phyloP scores from a whole-genome alignment of 2,888 invertebrate genomes.

The Chalcosyrphus nemorum region DNA sequence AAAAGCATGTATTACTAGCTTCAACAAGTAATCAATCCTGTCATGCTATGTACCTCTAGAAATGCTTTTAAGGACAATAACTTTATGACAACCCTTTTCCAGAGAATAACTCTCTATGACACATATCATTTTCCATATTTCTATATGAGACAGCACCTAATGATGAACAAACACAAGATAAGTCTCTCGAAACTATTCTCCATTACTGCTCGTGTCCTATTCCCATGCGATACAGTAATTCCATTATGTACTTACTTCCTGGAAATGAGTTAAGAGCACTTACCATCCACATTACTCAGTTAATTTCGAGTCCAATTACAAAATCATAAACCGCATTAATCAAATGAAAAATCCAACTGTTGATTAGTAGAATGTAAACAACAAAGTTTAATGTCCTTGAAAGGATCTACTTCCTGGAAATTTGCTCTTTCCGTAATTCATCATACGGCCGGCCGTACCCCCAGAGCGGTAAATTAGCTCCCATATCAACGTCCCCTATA shows the following conservation, averaged over 20 bases:
- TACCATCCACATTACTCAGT: not conserved
- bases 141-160: not conserved
- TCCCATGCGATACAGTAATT: not conserved
- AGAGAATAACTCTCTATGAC: not conserved
- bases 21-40: too few species aligned
- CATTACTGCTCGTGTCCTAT: too few species aligned
- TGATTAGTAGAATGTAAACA: constrained; percentile 31
- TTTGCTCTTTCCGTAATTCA: constrained; percentile 37
- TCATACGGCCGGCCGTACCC: constrained; percentile 30
- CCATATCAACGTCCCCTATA: constrained; percentile 24
- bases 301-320: constrained; percentile 31
- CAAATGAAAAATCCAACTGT: constrained; percentile 52
- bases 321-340: constrained; percentile 54
- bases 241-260: not conserved
- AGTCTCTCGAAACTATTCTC: not conserved
- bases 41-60: too few species aligned
- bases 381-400: constrained; percentile 15
- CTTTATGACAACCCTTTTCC: too few species aligned
- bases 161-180: not conserved
- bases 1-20: too few species aligned
- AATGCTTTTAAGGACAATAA: too few species aligned
- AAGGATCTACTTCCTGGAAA: constrained; percentile 33
- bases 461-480: constrained; percentile 35
- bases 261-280: not conserved
- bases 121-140: not conserved